phyloP scores from a whole-genome alignment of 2,797 vertebrate genomes.

The Pangasius sanitwongsei region DNA sequence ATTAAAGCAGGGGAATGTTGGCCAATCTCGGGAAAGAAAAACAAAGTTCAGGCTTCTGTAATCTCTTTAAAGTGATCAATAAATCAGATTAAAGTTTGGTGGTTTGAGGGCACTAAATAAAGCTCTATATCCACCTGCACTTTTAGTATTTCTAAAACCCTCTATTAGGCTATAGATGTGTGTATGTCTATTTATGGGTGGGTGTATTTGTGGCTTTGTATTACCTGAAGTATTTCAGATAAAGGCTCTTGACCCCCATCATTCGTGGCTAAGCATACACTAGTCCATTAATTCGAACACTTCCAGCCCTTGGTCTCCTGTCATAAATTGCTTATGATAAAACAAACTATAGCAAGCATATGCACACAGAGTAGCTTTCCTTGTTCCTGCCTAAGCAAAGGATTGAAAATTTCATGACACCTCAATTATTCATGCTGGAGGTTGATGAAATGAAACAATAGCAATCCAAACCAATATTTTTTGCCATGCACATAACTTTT shows the following conservation, averaged over 20 bases:
- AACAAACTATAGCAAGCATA: slow-evolving; percentile 59
- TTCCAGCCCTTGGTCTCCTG: slow-evolving; percentile 31
- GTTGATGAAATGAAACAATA: slow-evolving; percentile 47
- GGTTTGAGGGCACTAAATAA: slow-evolving; percentile 53
- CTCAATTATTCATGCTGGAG: slow-evolving; percentile 69
- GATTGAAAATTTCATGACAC: slow-evolving; percentile 67
- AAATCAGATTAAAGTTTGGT: slow-evolving; percentile 60
- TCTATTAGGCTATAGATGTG: slow-evolving; percentile 3
- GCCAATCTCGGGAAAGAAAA: slow-evolving; percentile 58
- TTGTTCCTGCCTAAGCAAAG: slow-evolving; percentile 68
- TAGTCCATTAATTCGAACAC: slow-evolving; percentile 36
- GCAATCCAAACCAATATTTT: slow-evolving; percentile 18
- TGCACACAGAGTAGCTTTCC: slow-evolving; percentile 74
- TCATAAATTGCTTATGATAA: slow-evolving; percentile 67
- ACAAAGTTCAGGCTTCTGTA: slow-evolving; percentile 62
- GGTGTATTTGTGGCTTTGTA: not conserved
- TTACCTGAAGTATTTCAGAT: slow-evolving; percentile 34
- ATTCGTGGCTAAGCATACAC: slow-evolving; percentile 49
- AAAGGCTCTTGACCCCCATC: slow-evolving; percentile 37
- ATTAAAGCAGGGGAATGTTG: slow-evolving; percentile 58
- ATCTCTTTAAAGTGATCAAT: slow-evolving; percentile 62
- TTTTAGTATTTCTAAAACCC: slow-evolving; percentile 34
- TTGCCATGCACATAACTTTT: not conserved
- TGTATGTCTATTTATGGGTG: slow-evolving; percentile 13
- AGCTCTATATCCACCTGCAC: slow-evolving; percentile 44